Conservation (phyloP, 2,797 vertebrate genomes). For the Tadarida brasiliensis region DNA sequence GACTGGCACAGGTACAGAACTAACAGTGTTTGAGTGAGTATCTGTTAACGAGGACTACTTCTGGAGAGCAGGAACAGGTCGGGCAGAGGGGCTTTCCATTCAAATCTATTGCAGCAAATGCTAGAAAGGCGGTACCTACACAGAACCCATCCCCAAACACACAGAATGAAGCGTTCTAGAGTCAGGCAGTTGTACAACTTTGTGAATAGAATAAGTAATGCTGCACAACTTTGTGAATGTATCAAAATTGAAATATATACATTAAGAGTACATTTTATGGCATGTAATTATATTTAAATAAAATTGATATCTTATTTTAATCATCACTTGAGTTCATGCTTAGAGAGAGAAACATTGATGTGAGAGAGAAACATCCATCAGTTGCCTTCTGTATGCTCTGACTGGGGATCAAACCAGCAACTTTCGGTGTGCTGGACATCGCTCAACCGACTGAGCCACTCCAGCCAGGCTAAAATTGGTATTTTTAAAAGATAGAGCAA, state of each 20-base stretch:
- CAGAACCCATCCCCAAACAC: background rate
- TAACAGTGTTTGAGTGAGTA: background rate
- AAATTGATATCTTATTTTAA: background rate
- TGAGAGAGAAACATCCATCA: too few relatives aligned
- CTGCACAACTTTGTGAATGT: background rate
- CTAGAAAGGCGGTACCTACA: background rate
- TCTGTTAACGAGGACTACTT: constrained; percentile 18
- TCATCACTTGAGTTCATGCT: background rate
- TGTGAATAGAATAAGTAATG: background rate
- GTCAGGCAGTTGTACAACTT: background rate
- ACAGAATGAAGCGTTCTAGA: background rate
- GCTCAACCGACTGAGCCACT: background rate
- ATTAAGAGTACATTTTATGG: background rate
- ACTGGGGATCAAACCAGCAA: background rate
- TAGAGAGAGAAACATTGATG: background rate
- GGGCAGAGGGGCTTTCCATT: background rate
- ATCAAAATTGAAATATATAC: background rate
- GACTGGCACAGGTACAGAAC: background rate
- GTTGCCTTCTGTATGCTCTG: background rate
- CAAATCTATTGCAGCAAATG: background rate
- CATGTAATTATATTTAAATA: background rate
- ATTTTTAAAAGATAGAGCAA: background rate
- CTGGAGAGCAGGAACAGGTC: background rate
- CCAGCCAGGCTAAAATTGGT: too few relatives aligned
- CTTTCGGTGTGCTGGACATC: background rate